These are phyloP conservation scores for Acrocephalus arundinaceus DNA, from an alignment of 2,113 vertebrate genomes.

Conservation along the genomic window DNA sequence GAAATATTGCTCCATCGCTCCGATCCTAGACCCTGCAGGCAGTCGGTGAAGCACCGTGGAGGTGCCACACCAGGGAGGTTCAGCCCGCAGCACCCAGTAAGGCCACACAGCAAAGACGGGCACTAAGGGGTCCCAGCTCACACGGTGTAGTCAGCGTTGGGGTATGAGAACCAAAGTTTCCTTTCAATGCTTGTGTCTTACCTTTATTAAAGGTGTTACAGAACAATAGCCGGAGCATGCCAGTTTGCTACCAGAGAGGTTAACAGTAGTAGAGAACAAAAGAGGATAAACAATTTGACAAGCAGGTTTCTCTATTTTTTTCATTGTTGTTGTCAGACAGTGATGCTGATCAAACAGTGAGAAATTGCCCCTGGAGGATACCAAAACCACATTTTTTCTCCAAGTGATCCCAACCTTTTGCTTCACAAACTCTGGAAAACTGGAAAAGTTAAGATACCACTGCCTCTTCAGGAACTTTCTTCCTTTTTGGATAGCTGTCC, in stretches of 20 bases:
- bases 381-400: background rate
- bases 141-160: fast-evolving
- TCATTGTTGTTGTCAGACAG: background rate
- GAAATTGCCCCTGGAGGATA: background rate
- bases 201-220: constrained; percentile 65
- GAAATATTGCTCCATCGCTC: fast-evolving
- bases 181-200: constrained; percentile 41
- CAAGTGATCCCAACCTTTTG: background rate
- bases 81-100: fast-evolving
- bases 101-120: fast-evolving
- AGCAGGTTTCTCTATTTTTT: background rate
- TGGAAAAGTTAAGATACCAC: background rate
- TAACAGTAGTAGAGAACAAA: background rate
- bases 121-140: background rate
- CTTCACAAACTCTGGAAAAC: background rate
- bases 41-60: fast-evolving
- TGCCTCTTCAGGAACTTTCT: background rate
- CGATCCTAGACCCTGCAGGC: fast-evolving
- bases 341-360: background rate
- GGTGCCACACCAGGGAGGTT: fast-evolving
- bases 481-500: background rate
- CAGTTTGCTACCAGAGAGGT: background rate
- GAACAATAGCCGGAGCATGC: constrained; percentile 37
- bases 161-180: background rate
- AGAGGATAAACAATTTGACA: background rate